These are phyloP conservation scores for Drosophila persimilis DNA, from an alignment of 1,140 invertebrate species.

Conservation along the genomic window DNA sequence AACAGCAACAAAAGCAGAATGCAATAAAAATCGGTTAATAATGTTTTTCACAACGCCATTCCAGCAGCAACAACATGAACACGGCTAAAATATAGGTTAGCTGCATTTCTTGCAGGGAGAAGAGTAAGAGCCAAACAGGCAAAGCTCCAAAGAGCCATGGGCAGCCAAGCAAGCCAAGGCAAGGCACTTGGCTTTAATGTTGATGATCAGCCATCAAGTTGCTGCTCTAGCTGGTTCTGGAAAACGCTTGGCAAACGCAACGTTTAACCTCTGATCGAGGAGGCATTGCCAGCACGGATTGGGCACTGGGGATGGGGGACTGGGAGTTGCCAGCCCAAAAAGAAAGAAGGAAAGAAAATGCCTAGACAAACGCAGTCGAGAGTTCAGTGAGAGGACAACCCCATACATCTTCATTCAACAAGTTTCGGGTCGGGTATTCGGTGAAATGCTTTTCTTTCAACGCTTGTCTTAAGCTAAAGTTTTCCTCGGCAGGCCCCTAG, in stretches of 20 bases:
- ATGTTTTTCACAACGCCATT: constrained; percentile 81
- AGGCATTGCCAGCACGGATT: constrained; percentile 31
- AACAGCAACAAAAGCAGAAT: constrained; percentile 36
- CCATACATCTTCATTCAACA: constrained; percentile 46
- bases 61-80: constrained; percentile 51
- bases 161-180: constrained; percentile 31
- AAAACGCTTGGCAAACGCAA: constrained; percentile 47
- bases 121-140: constrained; percentile 1
- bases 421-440: constrained; percentile 10
- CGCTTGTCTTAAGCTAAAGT: not conserved
- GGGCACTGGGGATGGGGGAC: constrained; percentile 17
- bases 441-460: constrained; percentile 6
- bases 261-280: constrained; percentile 66
- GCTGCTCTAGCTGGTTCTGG: constrained; percentile 9
- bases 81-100: constrained; percentile 75
- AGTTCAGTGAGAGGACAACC: no score
- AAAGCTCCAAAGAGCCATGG: constrained; percentile 9
- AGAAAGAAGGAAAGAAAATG: not conserved
- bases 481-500: not conserved
- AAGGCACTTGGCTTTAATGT: constrained; percentile 59
- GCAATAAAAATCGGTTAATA: constrained; percentile 80
- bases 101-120: constrained; percentile 48
- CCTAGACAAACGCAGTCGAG: constrained; percentile 13
- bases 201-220: constrained; percentile 61
- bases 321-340: constrained; percentile 23